phyloP scores from a whole-genome alignment of 2,113 vertebrate genomes.

The Phalacrocorax brasilianus region DNA sequence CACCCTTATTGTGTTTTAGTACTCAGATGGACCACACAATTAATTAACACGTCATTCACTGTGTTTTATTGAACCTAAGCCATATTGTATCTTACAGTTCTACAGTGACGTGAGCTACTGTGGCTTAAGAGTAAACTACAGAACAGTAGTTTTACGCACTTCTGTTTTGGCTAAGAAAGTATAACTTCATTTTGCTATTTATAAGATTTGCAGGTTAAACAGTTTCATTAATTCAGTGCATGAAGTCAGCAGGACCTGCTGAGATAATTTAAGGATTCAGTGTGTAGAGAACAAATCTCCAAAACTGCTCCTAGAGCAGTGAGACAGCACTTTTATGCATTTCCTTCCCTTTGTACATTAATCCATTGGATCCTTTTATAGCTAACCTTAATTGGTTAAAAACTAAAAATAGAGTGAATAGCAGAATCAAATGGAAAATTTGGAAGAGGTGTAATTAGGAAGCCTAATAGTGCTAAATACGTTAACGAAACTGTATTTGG shows the following conservation, averaged over 20 bases:
- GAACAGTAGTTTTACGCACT: background rate
- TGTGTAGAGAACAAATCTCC: background rate
- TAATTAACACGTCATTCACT: slow-evolving; percentile 31
- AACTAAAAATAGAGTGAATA: background rate
- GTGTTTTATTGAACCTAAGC: background rate
- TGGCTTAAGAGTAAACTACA: background rate
- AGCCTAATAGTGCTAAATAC: background rate
- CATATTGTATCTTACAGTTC: background rate
- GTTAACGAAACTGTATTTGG: background rate
- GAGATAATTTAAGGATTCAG: background rate
- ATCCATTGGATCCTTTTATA: background rate
- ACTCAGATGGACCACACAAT: background rate
- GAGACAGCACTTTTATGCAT: background rate
- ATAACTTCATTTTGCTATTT: background rate
- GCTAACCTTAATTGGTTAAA: background rate
- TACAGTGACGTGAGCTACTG: background rate
- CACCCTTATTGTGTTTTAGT: background rate
- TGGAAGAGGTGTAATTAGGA: background rate
- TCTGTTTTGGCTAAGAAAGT: slow-evolving; percentile 8
- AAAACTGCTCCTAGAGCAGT: background rate
- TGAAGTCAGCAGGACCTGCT: background rate
- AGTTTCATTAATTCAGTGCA: background rate
- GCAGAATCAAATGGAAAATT: background rate
- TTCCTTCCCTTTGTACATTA: background rate
- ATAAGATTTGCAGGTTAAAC: background rate